Percentiles rank a stretch among this genome's conserved stretches.
Conservation (phyloP, 2,113 vertebrate species). For the Mungos mungo region DNA sequence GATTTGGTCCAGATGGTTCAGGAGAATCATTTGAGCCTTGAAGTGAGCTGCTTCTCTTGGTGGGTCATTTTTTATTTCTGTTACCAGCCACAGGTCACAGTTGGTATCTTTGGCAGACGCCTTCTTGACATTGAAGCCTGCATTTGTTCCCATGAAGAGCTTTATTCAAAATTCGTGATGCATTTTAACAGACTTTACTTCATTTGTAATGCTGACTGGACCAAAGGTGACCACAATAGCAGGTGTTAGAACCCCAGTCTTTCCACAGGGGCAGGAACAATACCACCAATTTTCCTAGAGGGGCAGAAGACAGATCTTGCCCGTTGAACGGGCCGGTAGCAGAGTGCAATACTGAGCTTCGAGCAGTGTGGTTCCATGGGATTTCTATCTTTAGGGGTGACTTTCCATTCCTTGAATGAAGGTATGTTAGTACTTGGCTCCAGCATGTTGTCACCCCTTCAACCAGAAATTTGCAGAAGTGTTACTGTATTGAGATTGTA, state of each 20-base stretch:
- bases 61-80: background rate
- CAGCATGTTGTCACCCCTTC: background rate
- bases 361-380: background rate
- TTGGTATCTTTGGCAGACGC: background rate
- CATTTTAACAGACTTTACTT: background rate
- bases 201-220: background rate
- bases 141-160: background rate
- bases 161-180: background rate
- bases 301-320: background rate
- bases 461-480: background rate
- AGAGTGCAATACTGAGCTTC: background rate
- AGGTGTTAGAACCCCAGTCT: background rate
- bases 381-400: background rate
- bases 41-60: background rate
- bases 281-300: background rate
- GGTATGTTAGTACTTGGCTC: background rate
- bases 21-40: background rate
- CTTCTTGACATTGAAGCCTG: background rate
- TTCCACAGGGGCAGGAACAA: background rate
- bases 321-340: background rate
- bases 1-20: background rate
- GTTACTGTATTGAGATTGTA: background rate
- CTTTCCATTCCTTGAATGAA: background rate
- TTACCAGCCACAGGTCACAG: background rate
- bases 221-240: background rate